Conservation (phyloP, 35 echinoderm and acorn worm species). For the Holothuria glaberrima region DNA sequence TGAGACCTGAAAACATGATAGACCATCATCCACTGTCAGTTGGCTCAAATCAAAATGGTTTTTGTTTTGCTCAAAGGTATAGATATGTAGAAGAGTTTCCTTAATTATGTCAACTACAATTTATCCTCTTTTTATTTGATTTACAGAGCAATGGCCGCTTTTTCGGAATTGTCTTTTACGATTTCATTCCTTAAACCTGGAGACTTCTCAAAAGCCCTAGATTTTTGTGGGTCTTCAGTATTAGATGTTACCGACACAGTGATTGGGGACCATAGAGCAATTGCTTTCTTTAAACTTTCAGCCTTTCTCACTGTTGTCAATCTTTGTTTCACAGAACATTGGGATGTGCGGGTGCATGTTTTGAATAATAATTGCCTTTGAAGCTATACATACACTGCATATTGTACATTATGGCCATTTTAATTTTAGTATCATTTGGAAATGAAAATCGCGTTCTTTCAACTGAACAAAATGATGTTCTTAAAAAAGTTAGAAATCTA, state of each 20-base stretch:
- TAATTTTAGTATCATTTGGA: slow-evolving; percentile 15
- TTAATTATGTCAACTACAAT: background rate
- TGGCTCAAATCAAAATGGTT: background rate
- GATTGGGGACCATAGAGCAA: slow-evolving; percentile 10
- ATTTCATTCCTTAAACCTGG: background rate
- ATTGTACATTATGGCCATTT: background rate
- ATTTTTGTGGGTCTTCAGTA: slow-evolving; percentile 13
- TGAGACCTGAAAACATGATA: background rate
- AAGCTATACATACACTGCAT: background rate
- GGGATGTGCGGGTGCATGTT: slow-evolving; percentile 27
- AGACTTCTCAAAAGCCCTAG: background rate
- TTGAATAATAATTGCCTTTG: slow-evolving; percentile 22
- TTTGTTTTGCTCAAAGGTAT: background rate
- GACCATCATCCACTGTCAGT: background rate
- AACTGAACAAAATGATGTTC: background rate
- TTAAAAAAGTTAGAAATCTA: slow-evolving; percentile 14
- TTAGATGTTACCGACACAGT: slow-evolving; percentile 16
- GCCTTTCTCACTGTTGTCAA: background rate
- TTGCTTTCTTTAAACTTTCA: background rate
- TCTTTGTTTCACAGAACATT: background rate
- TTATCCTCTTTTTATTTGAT: slow-evolving; percentile 1
- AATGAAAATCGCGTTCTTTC: background rate
- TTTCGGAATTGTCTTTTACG: background rate
- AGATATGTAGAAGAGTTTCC: slow-evolving; percentile 7
- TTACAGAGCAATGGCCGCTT: background rate